A percentile compares a stretch with the other conserved stretches of the same genome.
These are phyloP conservation scores for Morinoia aosen DNA, from an alignment of 2,888 invertebrate species.

Conservation along the genomic window DNA sequence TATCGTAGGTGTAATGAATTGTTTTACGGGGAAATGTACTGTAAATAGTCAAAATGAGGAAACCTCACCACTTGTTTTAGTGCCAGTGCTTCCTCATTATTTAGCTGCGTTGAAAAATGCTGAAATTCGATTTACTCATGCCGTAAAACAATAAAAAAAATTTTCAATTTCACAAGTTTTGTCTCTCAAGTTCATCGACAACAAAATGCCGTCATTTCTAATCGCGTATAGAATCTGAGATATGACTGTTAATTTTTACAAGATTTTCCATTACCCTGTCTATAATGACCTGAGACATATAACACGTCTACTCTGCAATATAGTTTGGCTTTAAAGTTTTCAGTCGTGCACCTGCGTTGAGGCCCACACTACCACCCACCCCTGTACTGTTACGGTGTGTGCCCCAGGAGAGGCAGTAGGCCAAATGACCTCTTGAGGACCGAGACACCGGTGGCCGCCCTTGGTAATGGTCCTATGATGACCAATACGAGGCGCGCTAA, in stretches of 20 bases:
- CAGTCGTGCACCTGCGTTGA: background rate
- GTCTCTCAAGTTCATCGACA: too few species aligned
- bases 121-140: too few species aligned
- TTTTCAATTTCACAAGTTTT: too few species aligned
- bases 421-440: conserved; percentile 29
- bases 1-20: too few species aligned
- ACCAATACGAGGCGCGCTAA: conserved; percentile 44
- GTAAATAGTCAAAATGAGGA: too few species aligned
- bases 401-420: background rate
- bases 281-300: background rate
- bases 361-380: background rate
- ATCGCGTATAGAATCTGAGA: background rate
- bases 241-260: background rate
- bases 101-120: too few species aligned
- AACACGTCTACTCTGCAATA: background rate
- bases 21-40: too few species aligned
- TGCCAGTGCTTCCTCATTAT: too few species aligned
- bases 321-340: background rate
- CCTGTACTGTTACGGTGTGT: background rate
- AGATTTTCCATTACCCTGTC: background rate
- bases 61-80: too few species aligned
- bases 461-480: conserved; percentile 40
- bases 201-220: too few species aligned
- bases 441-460: background rate
- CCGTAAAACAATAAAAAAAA: too few species aligned